Percentiles rank a stretch among this genome's conserved stretches.
Conservation (phyloP, 1,140 invertebrate species). For the Drosophila willistoni region DNA sequence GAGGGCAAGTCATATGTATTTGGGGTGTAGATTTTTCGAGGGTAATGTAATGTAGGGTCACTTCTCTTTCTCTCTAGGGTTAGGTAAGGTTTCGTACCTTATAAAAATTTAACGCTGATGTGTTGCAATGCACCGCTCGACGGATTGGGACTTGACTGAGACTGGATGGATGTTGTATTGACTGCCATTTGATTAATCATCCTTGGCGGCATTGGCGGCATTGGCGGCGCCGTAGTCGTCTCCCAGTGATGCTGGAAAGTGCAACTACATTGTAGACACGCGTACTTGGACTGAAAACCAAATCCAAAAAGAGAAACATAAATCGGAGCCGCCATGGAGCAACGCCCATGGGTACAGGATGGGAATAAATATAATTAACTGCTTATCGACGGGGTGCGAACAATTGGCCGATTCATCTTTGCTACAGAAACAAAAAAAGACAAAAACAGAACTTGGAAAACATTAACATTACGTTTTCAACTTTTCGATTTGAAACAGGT, state of each 20-base stretch:
- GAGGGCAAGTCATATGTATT: too few species aligned
- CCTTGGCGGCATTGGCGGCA: constrained; percentile 71
- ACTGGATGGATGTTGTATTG: constrained; percentile 50
- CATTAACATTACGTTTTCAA: constrained; percentile 65
- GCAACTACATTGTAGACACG: constrained; percentile 66
- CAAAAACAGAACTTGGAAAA: too few species aligned
- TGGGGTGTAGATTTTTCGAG: too few species aligned
- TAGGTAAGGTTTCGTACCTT: background rate
- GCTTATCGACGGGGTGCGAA: constrained; percentile 79
- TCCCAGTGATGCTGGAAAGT: constrained; percentile 53
- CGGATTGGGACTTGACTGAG: constrained; percentile 2
- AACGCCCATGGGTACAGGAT: constrained; percentile 62
- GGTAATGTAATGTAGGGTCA: background rate
- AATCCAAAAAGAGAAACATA: constrained; percentile 20
- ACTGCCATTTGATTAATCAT: constrained; percentile 77
- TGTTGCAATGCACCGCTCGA: constrained; percentile 57
- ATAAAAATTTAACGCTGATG: constrained; percentile 48
- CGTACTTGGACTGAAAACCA: constrained; percentile 64
- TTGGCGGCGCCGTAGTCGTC: background rate
- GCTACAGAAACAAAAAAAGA: background rate
- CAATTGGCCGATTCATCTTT: constrained; percentile 72
- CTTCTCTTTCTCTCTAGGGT: constrained; percentile 2
- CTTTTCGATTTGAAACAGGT: constrained; percentile 7
- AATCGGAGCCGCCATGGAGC: constrained; percentile 56
- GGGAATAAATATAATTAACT: constrained; percentile 80